Percentiles rank a stretch among this genome's conserved stretches.
Conservation (phyloP, 2,888 invertebrate genomes). For the Acleris laterana region DNA sequence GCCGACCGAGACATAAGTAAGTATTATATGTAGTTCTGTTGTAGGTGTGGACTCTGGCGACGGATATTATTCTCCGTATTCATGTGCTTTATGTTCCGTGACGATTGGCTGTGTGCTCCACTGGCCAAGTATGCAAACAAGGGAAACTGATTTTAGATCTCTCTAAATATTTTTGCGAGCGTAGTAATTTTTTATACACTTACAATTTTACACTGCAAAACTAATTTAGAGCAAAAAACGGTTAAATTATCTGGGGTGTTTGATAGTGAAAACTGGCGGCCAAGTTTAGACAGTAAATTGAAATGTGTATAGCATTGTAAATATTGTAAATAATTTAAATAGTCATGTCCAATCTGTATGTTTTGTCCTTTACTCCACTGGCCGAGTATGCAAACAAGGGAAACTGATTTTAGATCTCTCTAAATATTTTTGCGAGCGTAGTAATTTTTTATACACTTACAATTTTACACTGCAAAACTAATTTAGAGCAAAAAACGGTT, state of each 20-base stretch:
- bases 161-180: slow-evolving; percentile 31
- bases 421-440: slow-evolving; percentile 25
- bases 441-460: neutral
- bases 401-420: slow-evolving; percentile 39
- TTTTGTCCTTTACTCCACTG: too few species aligned
- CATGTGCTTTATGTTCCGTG: slow-evolving; percentile 26
- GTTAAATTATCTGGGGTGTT: too few species aligned
- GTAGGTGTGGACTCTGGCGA: neutral
- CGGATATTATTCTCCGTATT: slow-evolving; percentile 13
- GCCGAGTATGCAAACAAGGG: slow-evolving; percentile 52
- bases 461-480: too few species aligned
- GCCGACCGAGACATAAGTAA: neutral
- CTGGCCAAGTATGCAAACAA: slow-evolving; percentile 52
- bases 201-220: too few species aligned
- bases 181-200: neutral
- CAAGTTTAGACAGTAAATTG: too few species aligned
- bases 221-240: too few species aligned
- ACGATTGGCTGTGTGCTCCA: slow-evolving; percentile 45
- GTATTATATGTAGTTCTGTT: neutral
- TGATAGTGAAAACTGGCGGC: too few species aligned
- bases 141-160: slow-evolving; percentile 40
- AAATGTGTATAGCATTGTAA: too few species aligned
- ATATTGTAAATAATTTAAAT: too few species aligned
- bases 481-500: too few species aligned
- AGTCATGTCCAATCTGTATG: too few species aligned